phyloP scores from a whole-genome alignment of 1,140 invertebrate genomes.

The Aphelenchoides fujianensis region DNA sequence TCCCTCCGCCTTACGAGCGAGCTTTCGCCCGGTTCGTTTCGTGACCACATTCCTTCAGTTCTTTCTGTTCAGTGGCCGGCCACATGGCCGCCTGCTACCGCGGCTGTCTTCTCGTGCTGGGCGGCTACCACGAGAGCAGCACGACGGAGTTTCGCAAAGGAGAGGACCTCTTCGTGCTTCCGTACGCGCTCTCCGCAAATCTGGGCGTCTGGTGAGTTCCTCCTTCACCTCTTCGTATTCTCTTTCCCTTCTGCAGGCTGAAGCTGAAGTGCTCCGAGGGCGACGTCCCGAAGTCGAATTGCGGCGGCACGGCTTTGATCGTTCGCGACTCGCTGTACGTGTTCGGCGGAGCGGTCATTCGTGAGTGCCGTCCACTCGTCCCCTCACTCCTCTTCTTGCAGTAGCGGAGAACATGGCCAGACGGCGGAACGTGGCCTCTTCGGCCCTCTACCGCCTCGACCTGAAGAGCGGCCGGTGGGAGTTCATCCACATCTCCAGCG shows the following conservation, averaged over 20 bases:
- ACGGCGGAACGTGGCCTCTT: background rate
- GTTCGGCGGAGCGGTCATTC: conserved; percentile 21
- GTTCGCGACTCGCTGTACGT: conserved; percentile 20
- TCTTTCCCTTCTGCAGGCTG: conserved; percentile 19
- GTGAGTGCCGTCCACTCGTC: conserved; percentile 2
- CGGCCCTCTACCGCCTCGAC: conserved; percentile 16
- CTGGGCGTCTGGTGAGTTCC: conserved; percentile 14
- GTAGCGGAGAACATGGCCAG: background rate
- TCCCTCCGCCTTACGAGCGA: background rate
- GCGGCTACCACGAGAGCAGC: conserved; percentile 20
- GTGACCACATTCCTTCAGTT: background rate
- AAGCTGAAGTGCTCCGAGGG: conserved; percentile 19
- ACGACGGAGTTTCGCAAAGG: conserved; percentile 17
- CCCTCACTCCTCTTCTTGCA: background rate
- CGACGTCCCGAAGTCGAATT: conserved; percentile 21
- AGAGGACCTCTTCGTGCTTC: conserved; percentile 20
- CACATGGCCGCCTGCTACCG: conserved; percentile 21
- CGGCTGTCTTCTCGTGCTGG: conserved; percentile 24
- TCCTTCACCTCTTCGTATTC: background rate
- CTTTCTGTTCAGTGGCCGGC: conserved; percentile 16
- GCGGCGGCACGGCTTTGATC: conserved; percentile 17
- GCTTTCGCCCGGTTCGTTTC: background rate
- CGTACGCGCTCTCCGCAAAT: conserved; percentile 22
- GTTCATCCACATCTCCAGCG: background rate
- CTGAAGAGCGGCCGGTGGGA: conserved; percentile 20